Percentiles rank a stretch among this genome's conserved stretches.
phyloP scores from a whole-genome alignment of 2,113 vertebrate species.

The Puntigrus tetrazona region DNA sequence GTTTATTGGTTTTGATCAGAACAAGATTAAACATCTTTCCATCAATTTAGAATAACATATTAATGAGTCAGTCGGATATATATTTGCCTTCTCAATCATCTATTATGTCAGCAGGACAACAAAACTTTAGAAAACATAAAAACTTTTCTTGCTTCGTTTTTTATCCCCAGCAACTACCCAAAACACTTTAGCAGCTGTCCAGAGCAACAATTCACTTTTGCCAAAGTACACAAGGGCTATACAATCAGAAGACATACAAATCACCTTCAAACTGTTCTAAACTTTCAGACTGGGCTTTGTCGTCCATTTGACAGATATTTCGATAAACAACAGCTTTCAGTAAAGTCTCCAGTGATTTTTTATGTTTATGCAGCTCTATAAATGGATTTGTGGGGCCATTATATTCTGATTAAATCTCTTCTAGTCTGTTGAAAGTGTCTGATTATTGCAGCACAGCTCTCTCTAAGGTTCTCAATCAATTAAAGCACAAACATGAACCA shows the following conservation, averaged over 20 bases:
- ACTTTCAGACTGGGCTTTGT: neutral
- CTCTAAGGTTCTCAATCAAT: neutral
- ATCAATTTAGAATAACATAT: neutral
- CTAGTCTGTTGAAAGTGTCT: neutral
- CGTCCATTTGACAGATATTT: neutral
- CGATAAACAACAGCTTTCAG: neutral
- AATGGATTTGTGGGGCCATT: conserved; percentile 25
- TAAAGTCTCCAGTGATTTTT: neutral
- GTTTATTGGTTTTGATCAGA: neutral
- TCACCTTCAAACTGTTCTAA: neutral
- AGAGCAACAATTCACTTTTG: neutral
- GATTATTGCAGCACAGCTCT: neutral
- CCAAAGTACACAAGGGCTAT: neutral
- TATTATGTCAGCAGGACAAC: neutral
- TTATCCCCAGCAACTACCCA: neutral
- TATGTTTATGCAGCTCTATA: conserved; percentile 2
- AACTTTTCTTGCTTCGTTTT: neutral
- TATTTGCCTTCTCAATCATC: neutral
- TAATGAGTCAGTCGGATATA: neutral
- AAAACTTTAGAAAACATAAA: neutral
- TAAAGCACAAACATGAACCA: neutral
- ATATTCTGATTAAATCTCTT: neutral
- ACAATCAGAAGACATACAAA: neutral
- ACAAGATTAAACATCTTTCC: neutral
- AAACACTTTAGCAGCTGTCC: neutral